A percentile compares a stretch with the other conserved stretches of the same genome.
phyloP scores from a whole-genome alignment of 1,140 invertebrate genomes.

The Ips typographus region DNA sequence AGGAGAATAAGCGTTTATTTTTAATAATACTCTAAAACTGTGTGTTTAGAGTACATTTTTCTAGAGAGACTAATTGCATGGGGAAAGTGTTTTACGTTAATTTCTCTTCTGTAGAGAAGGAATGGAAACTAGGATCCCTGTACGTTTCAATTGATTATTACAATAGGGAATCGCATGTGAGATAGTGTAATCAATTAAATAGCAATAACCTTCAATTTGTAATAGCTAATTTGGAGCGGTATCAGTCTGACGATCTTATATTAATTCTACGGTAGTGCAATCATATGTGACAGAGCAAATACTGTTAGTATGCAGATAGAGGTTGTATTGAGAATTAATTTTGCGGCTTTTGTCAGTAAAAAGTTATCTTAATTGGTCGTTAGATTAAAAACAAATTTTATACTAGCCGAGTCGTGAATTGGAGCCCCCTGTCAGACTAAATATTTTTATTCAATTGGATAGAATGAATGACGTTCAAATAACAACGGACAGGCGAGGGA shows the following conservation, averaged over 20 bases:
- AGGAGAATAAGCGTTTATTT: not conserved
- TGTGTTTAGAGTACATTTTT: too few species aligned
- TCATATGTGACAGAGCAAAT: not conserved
- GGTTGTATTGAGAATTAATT: not conserved
- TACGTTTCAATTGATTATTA: not conserved
- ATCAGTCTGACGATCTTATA: not conserved
- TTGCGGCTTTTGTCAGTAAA: not conserved
- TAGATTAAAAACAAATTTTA: slow-evolving; percentile 26
- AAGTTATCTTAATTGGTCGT: slow-evolving; percentile 1
- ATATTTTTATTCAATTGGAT: slow-evolving; percentile 42
- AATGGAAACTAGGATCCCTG: not conserved
- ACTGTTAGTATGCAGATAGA: not conserved
- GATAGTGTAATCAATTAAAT: slow-evolving; percentile 12
- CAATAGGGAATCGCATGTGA: not conserved
- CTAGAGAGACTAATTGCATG: too few species aligned
- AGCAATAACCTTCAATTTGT: not conserved
- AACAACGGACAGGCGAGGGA: slow-evolving; percentile 37
- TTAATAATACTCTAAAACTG: too few species aligned
- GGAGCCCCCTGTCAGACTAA: slow-evolving; percentile 32
- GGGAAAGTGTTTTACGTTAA: too few species aligned
- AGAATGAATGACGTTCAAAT: slow-evolving; percentile 39
- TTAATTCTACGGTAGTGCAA: not conserved
- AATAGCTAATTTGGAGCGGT: not conserved
- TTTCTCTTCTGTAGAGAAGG: too few species aligned
- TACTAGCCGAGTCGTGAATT: slow-evolving; percentile 22